Evolutionary conservation across 2,888 invertebrate genomes (phyloP), one percentile per base, ranked within the genome.

Genomic region (Lepetodrilus schrolli): DNA sequence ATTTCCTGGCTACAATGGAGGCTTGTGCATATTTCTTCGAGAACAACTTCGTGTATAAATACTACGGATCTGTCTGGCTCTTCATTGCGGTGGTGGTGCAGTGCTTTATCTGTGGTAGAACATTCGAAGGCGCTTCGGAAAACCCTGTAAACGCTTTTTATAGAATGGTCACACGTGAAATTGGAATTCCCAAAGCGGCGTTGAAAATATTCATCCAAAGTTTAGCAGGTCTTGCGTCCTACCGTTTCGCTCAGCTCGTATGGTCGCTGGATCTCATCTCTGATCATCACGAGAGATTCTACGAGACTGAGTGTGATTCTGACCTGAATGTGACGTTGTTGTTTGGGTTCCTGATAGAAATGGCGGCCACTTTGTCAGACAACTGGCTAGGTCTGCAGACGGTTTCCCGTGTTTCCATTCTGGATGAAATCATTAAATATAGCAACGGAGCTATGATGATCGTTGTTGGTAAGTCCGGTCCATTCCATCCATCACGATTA

Each of bases 1-100:
- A 86, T 66, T 87, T 87, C 69, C 69, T 84, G 7, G 81, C 86
- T 5, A 87, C 87, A 1, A 79, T 85, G 75, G 86, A 87, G 78
- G 84, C 84, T 74, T 87, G 87, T 72, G 86, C 86, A 1, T 87
- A 86, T 69, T 86, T 86, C 75, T 87, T 86, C 76, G 87, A 87
- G 75, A 87, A 87, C 70, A 87, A 85, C 69, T 85, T 86, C 72
- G 86, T 87, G n/a, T 80, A 83, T 26, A 85, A 83, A 66, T 76
- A 87, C 69, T 87, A 83, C 71, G 87, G 87, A 0, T 79, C 80
- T 30, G 4, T 82, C 1, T 85, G 85, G 82, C 76, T 87, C 23
- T 83, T 83, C 21, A 72, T 85, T 5, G 83, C 80, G 23, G 81
- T 87, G 47, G 77, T 87, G 3, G 74, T 80, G 8, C 84, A 87